Base-by-base conservation (phyloP, 2,797 vertebrate species). In the Sparus aurata region DNA sequence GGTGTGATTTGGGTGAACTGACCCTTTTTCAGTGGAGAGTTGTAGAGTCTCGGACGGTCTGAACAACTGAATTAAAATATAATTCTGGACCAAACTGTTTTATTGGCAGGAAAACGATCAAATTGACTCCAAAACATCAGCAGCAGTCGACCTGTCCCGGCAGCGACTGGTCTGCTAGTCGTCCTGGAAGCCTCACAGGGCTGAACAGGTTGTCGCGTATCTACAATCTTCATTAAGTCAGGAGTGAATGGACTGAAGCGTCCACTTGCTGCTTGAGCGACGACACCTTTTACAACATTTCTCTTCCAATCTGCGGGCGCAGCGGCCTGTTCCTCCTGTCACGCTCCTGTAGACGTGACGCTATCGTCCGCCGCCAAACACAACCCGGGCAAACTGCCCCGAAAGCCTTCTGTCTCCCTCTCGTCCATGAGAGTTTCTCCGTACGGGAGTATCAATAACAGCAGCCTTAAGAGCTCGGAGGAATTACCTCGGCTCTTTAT, bases 401-500 rank as follows among this genome's bases (percentile, higher is more conserved):
- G 53, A 77, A 60, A 34, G 22, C 53, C 60, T 34, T 20, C 43
- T 18, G 18, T 4, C 13, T 1, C 0, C 4, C 27, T 17, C 7
- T 23, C 15, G 22, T 30, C 25, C n/a, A 3, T 54, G 38, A 41
- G 45, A 17, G 10, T 43, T 50, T 20, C 62, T 70, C 54, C 3
- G 1, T 47, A 75, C 68, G 58, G 77, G 69, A 64, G 80, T 4
- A 69, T 84, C 69, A 73, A 49, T 59, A 45, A 43, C 62, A 60
- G 66, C 49, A 7, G 70, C 50, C 63, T 18, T n/a, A 59, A 57
- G 72, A 61, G 64, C 62, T 49, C 20, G 8, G 18, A 54, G 58
- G 75, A 76, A 69, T 84, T 12, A 58, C 50, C 47, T 65, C 49
- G 16, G 20, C 75, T 83, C 63, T 54, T 67, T 34, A 76, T 78